phyloP scores from a whole-genome alignment of 1,140 invertebrate genomes.

The Hirudo medicinalis region DNA sequence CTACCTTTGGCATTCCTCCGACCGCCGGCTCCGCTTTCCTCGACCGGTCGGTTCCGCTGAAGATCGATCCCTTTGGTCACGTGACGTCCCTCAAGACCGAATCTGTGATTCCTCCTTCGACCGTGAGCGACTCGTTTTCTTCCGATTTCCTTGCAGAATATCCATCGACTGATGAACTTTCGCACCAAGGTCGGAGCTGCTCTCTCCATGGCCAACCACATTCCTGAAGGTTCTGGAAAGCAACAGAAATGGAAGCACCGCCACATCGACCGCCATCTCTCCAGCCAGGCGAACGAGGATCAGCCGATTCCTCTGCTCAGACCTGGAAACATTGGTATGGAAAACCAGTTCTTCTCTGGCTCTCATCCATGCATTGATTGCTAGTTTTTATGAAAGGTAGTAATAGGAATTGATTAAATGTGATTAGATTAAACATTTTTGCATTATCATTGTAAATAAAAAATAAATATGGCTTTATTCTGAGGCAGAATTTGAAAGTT shows the following conservation, averaged over 20 bases:
- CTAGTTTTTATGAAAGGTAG: background rate
- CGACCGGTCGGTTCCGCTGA: no score
- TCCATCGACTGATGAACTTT: no score
- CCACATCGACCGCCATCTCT: slow-evolving; percentile 17
- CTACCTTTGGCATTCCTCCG: no score
- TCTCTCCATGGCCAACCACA: background rate
- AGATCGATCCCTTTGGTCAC: no score
- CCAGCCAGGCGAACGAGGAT: background rate
- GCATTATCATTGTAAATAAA: background rate
- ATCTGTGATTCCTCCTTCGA: no score
- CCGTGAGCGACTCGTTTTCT: no score
- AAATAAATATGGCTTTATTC: background rate
- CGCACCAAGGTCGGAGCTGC: no score
- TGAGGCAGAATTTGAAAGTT: background rate
- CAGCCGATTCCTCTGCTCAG: background rate
- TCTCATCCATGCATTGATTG: background rate
- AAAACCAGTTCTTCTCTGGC: background rate
- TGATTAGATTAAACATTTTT: background rate
- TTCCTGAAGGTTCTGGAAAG: background rate
- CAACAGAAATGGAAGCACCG: slow-evolving; percentile 18
- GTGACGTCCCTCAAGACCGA: no score
- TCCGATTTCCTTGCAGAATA: no score
- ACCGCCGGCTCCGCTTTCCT: no score
- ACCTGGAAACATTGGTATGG: slow-evolving; percentile 3
- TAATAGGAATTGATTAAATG: background rate